phyloP scores from a whole-genome alignment of 2,888 invertebrate species.

The Phania funesta region DNA sequence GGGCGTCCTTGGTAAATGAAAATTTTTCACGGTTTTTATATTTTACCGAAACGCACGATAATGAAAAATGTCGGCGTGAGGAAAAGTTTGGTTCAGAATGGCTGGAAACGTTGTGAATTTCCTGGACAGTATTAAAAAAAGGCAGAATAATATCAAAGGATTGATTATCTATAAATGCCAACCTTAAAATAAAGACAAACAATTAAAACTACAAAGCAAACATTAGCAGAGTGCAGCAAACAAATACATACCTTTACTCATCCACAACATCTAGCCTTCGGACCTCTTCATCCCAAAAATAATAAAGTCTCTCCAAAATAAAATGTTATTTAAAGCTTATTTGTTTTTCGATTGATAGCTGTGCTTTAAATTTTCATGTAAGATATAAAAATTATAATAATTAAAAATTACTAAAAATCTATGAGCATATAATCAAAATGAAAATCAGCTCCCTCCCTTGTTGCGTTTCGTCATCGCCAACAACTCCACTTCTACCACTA shows the following conservation, averaged over 20 bases:
- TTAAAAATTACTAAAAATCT: constrained; percentile 19
- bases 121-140: constrained; percentile 11
- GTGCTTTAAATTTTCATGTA: not conserved
- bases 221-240: constrained; percentile 20
- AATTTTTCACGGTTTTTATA: constrained; percentile 48
- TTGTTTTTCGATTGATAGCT: too few relatives aligned
- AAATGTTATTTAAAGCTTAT: too few relatives aligned
- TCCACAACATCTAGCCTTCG: constrained; percentile 1
- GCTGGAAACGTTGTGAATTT: constrained; percentile 18
- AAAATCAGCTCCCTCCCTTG: constrained; percentile 50
- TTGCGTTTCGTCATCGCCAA: constrained; percentile 38
- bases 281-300: constrained; percentile 1
- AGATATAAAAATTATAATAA: not conserved
- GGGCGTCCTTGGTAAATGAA: constrained; percentile 63
- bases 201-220: constrained; percentile 1
- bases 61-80: constrained; percentile 42
- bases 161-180: constrained; percentile 2
- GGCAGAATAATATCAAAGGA: not conserved
- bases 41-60: constrained; percentile 33
- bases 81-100: constrained; percentile 12
- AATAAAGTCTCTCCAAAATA: not conserved
- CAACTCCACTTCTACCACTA: constrained; percentile 31
- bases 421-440: constrained; percentile 66
- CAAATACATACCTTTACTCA: constrained; percentile 50
- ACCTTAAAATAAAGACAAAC: not conserved